These are phyloP conservation scores for Camelus bactrianus DNA, from an alignment of 2,113 vertebrate species.

Conservation along the genomic window DNA sequence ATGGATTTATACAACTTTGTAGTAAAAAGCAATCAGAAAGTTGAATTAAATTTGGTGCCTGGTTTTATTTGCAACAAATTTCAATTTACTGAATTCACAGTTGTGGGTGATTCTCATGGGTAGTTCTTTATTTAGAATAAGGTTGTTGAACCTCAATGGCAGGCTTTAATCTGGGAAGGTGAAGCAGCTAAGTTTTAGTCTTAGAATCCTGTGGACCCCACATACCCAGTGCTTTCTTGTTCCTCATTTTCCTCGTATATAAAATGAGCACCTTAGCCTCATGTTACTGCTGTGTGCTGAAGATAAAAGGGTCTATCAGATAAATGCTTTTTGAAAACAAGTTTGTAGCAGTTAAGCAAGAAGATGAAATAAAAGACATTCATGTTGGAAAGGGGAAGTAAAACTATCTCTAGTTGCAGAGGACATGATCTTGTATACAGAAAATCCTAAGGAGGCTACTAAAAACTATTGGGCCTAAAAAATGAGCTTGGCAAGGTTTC, in stretches of 20 bases:
- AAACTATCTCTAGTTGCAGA: not conserved
- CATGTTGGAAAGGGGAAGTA: not conserved
- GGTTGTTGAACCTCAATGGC: not conserved
- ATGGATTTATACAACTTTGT: not conserved
- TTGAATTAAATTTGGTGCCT: not conserved
- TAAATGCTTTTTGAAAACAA: slow-evolving; percentile 45
- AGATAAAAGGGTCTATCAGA: not conserved
- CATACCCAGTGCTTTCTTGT: not conserved
- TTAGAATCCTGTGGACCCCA: not conserved
- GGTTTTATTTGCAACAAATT: slow-evolving; percentile 2
- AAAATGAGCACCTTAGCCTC: not conserved
- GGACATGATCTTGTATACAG: not conserved
- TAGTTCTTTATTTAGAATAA: slow-evolving; percentile 26
- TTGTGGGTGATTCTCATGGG: not conserved
- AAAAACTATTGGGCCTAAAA: slow-evolving; percentile 26
- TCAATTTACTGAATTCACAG: not conserved
- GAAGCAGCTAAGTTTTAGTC: not conserved
- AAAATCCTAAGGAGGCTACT: not conserved
- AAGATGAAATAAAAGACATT: slow-evolving; percentile 1
- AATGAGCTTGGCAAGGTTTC: not conserved
- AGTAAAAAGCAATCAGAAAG: not conserved
- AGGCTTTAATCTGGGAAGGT: not conserved
- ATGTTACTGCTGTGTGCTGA: not conserved
- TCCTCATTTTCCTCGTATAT: not conserved
- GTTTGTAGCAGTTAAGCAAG: not conserved